A percentile compares a stretch with the other conserved stretches of the same genome.
Conservation (phyloP, 1,140 invertebrate genomes). For the Cydia strobilella region DNA sequence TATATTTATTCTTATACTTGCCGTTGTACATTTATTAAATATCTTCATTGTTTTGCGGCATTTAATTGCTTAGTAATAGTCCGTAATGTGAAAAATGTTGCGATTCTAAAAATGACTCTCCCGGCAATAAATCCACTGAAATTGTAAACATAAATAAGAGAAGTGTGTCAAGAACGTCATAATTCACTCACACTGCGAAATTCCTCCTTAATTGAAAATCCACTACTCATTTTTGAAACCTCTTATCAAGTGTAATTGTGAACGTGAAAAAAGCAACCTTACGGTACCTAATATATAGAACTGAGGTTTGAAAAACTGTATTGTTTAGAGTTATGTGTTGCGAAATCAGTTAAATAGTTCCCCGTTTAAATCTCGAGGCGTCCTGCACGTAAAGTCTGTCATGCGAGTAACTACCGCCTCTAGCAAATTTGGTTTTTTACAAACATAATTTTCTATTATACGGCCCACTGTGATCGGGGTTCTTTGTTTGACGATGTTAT, state of each 20-base stretch:
- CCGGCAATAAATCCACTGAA: neutral
- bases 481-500: neutral
- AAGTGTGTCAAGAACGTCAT: constrained; percentile 19
- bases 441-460: constrained; percentile 28
- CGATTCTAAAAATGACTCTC: neutral
- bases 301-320: neutral
- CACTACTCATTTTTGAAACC: neutral
- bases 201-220: constrained; percentile 29
- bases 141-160: constrained; percentile 15
- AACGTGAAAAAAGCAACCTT: neutral
- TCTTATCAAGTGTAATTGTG: neutral
- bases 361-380: neutral
- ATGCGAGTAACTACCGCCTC: constrained; percentile 22
- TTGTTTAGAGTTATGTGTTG: neutral
- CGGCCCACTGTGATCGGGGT: constrained; percentile 1
- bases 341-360: constrained; percentile 4
- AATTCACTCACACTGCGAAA: constrained; percentile 28
- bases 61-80: neutral
- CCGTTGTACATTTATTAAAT: too few species aligned
- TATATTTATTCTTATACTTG: too few species aligned
- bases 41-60: too few species aligned
- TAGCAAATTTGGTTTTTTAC: constrained; percentile 23
- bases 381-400: constrained; percentile 9
- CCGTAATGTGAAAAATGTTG: neutral
- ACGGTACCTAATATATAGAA: neutral